A percentile compares a stretch with the other conserved stretches of the same genome.
phyloP scores from a whole-genome alignment of 2,888 invertebrate genomes.

The Cepaea hortensis region DNA sequence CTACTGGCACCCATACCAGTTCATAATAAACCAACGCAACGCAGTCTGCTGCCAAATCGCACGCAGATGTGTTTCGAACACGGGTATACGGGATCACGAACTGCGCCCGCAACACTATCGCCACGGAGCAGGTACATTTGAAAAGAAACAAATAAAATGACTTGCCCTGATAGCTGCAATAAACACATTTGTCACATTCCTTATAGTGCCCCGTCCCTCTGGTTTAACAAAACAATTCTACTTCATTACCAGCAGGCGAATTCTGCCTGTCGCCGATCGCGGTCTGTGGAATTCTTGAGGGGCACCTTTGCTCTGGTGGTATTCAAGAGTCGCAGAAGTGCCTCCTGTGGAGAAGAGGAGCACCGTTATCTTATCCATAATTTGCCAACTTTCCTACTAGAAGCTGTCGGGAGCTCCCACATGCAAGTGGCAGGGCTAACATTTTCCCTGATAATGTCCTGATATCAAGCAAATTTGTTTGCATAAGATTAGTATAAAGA shows the following conservation, averaged over 20 bases:
- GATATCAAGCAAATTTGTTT: slow-evolving; percentile 35
- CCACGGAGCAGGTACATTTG: too few relatives aligned
- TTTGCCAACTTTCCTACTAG: slow-evolving; percentile 29
- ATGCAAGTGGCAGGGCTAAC: slow-evolving; percentile 17
- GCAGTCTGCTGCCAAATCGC: too few relatives aligned
- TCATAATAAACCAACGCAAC: too few relatives aligned
- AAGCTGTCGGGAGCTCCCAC: slow-evolving; percentile 24
- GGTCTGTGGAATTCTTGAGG: slow-evolving; percentile 6
- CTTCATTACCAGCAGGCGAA: not conserved
- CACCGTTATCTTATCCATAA: slow-evolving; percentile 35
- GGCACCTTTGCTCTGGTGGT: slow-evolving; percentile 23
- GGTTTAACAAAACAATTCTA: not conserved
- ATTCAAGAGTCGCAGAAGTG: slow-evolving; percentile 28
- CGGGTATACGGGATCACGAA: too few relatives aligned
- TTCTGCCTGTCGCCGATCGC: not conserved
- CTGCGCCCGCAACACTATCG: too few relatives aligned
- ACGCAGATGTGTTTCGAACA: too few relatives aligned
- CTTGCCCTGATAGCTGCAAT: too few relatives aligned
- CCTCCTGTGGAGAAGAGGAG: slow-evolving; percentile 22
- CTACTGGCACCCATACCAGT: too few relatives aligned
- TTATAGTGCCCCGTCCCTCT: too few relatives aligned
- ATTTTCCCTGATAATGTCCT: slow-evolving; percentile 9
- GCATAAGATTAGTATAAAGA: slow-evolving; percentile 30
- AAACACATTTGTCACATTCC: too few relatives aligned
- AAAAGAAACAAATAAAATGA: too few relatives aligned